phyloP scores from a whole-genome alignment of 2,113 vertebrate genomes.

The Nesogale talazaci region DNA sequence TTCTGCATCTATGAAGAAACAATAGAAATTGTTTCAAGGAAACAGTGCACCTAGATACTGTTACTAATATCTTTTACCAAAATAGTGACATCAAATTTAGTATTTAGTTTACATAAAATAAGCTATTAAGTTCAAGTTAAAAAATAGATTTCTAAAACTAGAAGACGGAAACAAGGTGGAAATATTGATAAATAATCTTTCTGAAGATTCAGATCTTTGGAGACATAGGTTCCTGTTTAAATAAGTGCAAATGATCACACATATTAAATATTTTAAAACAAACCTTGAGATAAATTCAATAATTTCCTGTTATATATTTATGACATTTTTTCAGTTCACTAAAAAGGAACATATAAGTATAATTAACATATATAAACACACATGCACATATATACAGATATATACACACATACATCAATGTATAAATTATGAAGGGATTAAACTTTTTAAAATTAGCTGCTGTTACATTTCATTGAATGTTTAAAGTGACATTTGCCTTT shows the following conservation, averaged over 20 bases:
- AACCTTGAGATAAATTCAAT: neutral
- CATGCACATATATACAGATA: neutral
- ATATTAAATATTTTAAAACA: conserved; percentile 42
- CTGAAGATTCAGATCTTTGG: conserved; percentile 4
- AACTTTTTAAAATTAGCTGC: neutral
- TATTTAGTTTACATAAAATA: conserved; percentile 53
- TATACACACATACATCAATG: neutral
- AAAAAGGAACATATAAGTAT: no score
- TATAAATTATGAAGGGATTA: neutral
- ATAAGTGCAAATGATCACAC: conserved; percentile 12
- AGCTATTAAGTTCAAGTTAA: conserved; percentile 23
- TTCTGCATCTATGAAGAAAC: conserved; percentile 54
- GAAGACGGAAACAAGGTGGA: conserved; percentile 21
- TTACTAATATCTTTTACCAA: conserved; percentile 37
- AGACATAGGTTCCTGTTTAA: neutral
- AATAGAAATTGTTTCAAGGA: conserved; percentile 41
- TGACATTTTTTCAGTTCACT: no score
- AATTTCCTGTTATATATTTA: neutral
- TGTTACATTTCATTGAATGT: conserved; percentile 28
- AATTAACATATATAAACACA: no score
- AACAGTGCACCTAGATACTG: neutral
- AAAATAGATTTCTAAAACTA: neutral
- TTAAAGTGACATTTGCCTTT: neutral
- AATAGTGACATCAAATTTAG: conserved; percentile 40
- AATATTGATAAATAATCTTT: neutral